Percentiles rank a stretch among this genome's conserved stretches.
Evolutionary conservation across 2,113 vertebrate genomes (phyloP).

Genomic region (Pelecanus crispus): DNA sequence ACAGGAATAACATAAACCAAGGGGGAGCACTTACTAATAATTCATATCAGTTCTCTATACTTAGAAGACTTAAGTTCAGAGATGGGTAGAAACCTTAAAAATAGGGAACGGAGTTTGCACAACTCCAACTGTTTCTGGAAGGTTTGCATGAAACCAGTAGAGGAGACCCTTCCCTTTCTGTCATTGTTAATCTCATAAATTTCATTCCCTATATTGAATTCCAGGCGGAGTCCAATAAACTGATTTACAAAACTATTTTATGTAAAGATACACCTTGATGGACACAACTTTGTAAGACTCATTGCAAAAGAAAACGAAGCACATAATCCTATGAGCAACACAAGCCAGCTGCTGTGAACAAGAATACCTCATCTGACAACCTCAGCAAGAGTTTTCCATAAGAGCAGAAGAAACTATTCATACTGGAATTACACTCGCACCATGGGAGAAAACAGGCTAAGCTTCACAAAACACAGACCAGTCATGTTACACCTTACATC

Average conservation of each 20-base stretch:
- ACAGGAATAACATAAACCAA: neutral
- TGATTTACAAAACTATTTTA: neutral
- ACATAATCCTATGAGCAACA: neutral
- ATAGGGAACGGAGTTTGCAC: neutral
- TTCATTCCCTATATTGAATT: neutral
- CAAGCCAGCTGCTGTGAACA: neutral
- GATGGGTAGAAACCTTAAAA: neutral
- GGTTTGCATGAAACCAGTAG: neutral
- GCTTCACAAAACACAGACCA: neutral
- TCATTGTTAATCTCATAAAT: neutral
- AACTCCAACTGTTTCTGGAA: neutral
- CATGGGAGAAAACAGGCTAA: neutral
- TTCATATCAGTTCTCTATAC: neutral
- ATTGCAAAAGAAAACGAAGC: neutral
- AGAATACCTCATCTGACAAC: neutral
- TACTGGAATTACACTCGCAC: neutral
- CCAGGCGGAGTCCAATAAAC: neutral
- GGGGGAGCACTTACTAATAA: neutral
- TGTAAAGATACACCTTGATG: neutral
- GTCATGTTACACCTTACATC: accelerated
- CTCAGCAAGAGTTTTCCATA: neutral
- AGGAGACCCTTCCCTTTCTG: neutral
- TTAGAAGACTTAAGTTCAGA: neutral
- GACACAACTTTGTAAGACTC: neutral
- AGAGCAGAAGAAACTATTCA: neutral